Base-by-base conservation (phyloP, 92 coral and sea anemone genomes). In the Anthopleura xanthogrammica region DNA sequence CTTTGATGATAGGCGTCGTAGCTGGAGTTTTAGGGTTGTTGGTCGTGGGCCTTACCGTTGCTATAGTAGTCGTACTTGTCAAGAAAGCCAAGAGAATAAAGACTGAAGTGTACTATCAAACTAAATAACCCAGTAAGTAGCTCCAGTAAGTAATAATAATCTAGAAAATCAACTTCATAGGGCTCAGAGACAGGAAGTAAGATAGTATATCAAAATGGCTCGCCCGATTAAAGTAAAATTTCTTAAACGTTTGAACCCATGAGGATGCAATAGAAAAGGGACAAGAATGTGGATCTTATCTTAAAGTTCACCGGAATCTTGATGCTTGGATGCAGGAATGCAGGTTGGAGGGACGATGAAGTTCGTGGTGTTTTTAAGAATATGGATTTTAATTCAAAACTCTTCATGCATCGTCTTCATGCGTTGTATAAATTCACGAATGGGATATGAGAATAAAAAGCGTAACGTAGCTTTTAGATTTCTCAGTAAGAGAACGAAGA, bases 1-100 rank as follows among this genome's bases (percentile, higher is more conserved):
- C 52, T 50, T 68, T 81, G 9, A 10, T 81, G 19, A 81, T 86
- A 50, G 76, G 72, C 12, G 80, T 82, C 12, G 39, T 89, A 1
- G 72, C 85, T 62, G 84, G 89, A 3, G 83, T 78, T 7, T 76
- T 89, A 42, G 92, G 87, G 39, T 22, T 77, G 13, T 13, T 77
- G 8, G 76, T 77, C 19, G 16, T 89, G 12, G 64, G 40, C 42
- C 89, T 89, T 22, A n/a, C 65, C 12, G 78, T 64, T 40, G 78
- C 86, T 41, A 41, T 85, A 22, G 82, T 89, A 13, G 68, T 89
- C 41, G 0, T 89, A 36, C 58, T 82, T 12, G 11, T 89, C 22
- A 78, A 48, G 68, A 46, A 83, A 78, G 68, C 84, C 40, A 83
- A 77, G 36, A 80, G 64, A 16, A 29, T 57, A 42, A 55, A 72